phyloP scores from a whole-genome alignment of 2,797 vertebrate species.

The Lepidocolaptes lacrymiger region DNA sequence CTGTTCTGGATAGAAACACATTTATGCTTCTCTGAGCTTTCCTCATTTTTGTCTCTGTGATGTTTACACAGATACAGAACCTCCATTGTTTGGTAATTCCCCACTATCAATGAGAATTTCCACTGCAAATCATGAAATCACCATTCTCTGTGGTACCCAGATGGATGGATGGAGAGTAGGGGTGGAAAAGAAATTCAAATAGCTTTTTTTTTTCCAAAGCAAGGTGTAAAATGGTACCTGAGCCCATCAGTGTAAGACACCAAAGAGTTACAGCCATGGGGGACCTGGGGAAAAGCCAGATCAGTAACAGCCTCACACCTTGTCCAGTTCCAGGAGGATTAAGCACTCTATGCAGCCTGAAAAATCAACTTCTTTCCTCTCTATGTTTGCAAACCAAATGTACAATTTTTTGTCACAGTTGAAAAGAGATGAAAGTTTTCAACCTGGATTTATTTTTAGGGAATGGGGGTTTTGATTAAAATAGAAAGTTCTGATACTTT shows the following conservation, averaged over 20 bases:
- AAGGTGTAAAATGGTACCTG: background rate
- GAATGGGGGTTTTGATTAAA: background rate
- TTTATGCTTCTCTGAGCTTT: background rate
- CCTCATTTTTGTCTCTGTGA: background rate
- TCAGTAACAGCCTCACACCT: background rate
- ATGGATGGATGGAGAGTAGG: background rate
- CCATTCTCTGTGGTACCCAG: background rate
- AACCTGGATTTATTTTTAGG: background rate
- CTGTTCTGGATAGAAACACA: background rate
- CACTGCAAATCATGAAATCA: background rate
- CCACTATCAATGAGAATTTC: background rate
- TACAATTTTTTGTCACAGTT: accelerated
- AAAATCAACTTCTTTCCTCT: background rate
- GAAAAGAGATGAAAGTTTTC: background rate
- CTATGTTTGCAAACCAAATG: background rate
- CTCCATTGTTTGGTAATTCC: background rate
- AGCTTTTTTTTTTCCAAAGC: background rate
- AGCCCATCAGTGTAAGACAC: background rate
- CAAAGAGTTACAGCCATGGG: background rate
- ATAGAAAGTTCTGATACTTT: background rate
- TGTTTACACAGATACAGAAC: background rate
- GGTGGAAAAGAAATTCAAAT: background rate
- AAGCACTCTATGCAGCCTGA: background rate
- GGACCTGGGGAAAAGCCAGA: background rate
- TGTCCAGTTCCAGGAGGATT: background rate